Evolutionary conservation across 2,113 vertebrate species (phyloP), one percentile per base, ranked within the genome.

Genomic region (Hoplias malabaricus): DNA sequence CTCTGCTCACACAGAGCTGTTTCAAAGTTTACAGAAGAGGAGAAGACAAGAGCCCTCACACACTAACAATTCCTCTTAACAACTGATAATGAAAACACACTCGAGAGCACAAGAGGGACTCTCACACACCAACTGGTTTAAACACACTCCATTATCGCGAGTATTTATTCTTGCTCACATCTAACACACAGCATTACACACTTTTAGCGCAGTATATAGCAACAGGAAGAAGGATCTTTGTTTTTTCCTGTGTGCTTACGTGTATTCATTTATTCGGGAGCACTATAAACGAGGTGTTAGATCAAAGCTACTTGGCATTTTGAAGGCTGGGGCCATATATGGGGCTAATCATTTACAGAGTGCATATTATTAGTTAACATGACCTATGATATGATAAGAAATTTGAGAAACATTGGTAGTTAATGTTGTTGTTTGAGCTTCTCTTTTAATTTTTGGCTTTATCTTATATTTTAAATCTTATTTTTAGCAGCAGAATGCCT

Each of bases 41-140:
- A 21, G 48, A 53, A n/a, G 43, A 76, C 54, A 56, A 66, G 62
- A 68, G 40, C 40, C 36, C 63, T 54, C 36, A 40, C 10, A 74
- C 70, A 25, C 13, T n/a, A 57, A 40, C 71, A 34, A 12, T 36
- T 21, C 31, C 33, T 48, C 23, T 43, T 76, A 50, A 67, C 16
- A 31, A 36, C 43, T 38, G n/a, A 50, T 33, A 33, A 33, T 23
- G 33, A 57, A 75, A 66, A 13, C 43, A 36, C 29, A 50, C 34
- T 48, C 13, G 16, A 42, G n/a, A n/a, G 9, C 57, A 46, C n/a
- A 50, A 48, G 40, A 63, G 33, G n/a, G 16, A 7, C 21, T 75
- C 61, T 63, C 19, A 9, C 14, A 62, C n/a, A 21, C 33, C n/a
- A 31, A 63, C 46, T 50, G 46, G 38, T 34, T 36, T 3, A 19